phyloP scores from a whole-genome alignment of 2,888 invertebrate genomes.

The Eudasyphora cyanicolor region DNA sequence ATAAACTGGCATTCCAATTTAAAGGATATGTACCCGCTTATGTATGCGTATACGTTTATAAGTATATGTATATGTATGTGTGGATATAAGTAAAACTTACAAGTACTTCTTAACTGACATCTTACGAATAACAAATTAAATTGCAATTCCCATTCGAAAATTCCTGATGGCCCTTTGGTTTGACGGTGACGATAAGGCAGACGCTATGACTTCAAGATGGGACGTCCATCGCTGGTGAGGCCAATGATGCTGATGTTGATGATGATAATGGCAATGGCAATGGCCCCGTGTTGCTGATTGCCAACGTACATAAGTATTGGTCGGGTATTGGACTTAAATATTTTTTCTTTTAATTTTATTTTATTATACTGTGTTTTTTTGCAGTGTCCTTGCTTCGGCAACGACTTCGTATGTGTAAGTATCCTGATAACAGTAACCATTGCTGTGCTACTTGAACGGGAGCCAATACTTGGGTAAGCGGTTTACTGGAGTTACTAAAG shows the following conservation, averaged over 20 bases:
- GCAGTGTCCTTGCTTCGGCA: background rate
- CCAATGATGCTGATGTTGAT: constrained; percentile 12
- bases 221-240: background rate
- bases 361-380: constrained; percentile 24
- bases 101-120: constrained; percentile 45
- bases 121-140: constrained; percentile 61
- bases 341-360: constrained; percentile 58
- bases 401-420: constrained; percentile 1
- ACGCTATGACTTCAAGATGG: too few relatives aligned
- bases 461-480: constrained; percentile 57
- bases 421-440: background rate
- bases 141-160: constrained; percentile 59
- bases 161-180: constrained; percentile 41
- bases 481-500: constrained; percentile 52
- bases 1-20: background rate
- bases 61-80: background rate
- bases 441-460: constrained; percentile 39
- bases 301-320: background rate
- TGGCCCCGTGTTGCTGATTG: background rate
- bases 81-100: constrained; percentile 34
- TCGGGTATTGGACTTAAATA: constrained; percentile 51
- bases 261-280: background rate
- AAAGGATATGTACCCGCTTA: background rate
- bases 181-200: constrained; percentile 17
- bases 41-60: background rate